These are phyloP conservation scores for Phytoseiulus persimilis DNA, from an alignment of 2,888 invertebrate species.

Conservation along the genomic window DNA sequence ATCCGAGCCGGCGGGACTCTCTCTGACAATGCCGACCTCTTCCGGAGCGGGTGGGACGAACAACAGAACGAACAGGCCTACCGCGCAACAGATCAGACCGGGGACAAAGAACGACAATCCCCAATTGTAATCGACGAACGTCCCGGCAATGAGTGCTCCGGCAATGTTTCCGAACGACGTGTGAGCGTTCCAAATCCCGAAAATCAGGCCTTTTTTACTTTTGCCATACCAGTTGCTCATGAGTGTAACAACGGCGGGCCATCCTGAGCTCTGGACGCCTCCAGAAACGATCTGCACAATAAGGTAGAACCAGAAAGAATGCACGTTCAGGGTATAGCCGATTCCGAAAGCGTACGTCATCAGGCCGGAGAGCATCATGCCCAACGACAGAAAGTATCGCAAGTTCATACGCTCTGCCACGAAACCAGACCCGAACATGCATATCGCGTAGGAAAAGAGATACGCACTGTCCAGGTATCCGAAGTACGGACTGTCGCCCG, in stretches of 20 bases:
- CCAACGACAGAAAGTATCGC: slow-evolving; percentile 77
- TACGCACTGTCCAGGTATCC: slow-evolving; percentile 84
- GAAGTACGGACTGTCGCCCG: slow-evolving; percentile 66
- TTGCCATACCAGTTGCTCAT: slow-evolving; percentile 96
- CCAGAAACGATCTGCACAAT: slow-evolving; percentile 69
- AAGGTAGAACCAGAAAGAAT: slow-evolving; percentile 70
- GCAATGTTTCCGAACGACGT: slow-evolving; percentile 90
- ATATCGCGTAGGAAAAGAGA: slow-evolving; percentile 78
- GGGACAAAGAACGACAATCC: slow-evolving; percentile 83
- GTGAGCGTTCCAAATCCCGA: slow-evolving; percentile 95
- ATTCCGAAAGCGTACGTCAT: slow-evolving; percentile 81
- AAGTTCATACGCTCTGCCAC: slow-evolving; percentile 83
- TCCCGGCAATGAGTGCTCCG: slow-evolving; percentile 77
- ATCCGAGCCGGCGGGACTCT: slow-evolving; percentile 60
- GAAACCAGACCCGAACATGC: slow-evolving; percentile 82
- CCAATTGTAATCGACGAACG: slow-evolving; percentile 79
- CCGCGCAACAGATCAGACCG: slow-evolving; percentile 66
- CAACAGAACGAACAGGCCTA: slow-evolving; percentile 56
- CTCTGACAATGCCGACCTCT: slow-evolving; percentile 59
- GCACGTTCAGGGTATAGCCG: slow-evolving; percentile 70
- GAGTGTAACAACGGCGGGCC: slow-evolving; percentile 88
- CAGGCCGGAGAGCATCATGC: slow-evolving; percentile 78
- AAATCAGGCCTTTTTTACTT: slow-evolving; percentile 66
- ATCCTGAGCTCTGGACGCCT: slow-evolving; percentile 81
- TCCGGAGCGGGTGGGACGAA: slow-evolving; percentile 57